Percentiles rank a stretch among this genome's conserved stretches.
These are phyloP conservation scores for Hirtodrosophila histrioides DNA, from an alignment of 2,888 invertebrate genomes.

Conservation along the genomic window DNA sequence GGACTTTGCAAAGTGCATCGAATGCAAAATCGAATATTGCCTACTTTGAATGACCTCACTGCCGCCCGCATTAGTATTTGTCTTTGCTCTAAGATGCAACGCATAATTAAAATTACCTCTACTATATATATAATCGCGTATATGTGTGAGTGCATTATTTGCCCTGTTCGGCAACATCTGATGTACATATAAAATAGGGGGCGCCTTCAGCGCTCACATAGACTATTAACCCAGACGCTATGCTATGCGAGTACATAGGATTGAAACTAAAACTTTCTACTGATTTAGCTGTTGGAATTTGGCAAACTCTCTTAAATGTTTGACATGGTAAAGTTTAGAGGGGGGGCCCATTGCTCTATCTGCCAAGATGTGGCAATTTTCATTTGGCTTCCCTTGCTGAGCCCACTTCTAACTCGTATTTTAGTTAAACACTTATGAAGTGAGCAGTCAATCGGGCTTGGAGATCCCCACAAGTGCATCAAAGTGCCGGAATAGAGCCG, in stretches of 20 bases:
- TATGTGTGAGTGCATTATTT: conserved; percentile 43
- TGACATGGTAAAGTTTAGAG: conserved; percentile 41
- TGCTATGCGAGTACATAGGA: background rate
- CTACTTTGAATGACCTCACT: conserved; percentile 28
- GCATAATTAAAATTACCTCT: conserved; percentile 62
- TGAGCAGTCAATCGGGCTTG: conserved; percentile 23
- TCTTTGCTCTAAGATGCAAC: conserved; percentile 58
- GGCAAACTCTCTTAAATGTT: conserved; percentile 37
- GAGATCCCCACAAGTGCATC: conserved; percentile 16
- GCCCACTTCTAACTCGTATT: conserved; percentile 11
- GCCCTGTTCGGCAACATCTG: conserved; percentile 51
- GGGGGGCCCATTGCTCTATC: conserved; percentile 19
- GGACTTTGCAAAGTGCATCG: conserved; percentile 51
- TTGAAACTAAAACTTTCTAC: conserved; percentile 7
- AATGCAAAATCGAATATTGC: conserved; percentile 52
- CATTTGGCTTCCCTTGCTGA: conserved; percentile 42
- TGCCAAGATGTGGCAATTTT: conserved; percentile 42
- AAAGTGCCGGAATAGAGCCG: conserved; percentile 28
- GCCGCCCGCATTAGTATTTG: conserved; percentile 50
- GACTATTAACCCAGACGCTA: background rate
- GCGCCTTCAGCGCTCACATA: background rate
- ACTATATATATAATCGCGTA: conserved; percentile 13
- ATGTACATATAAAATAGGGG: conserved; percentile 6
- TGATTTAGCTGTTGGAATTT: conserved; percentile 36
- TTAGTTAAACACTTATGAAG: conserved; percentile 42